Evolutionary conservation across 1,140 invertebrate genomes (phyloP), one percentile per base, ranked within the genome.

Genomic region (Caenorhabditis remanei): DNA sequence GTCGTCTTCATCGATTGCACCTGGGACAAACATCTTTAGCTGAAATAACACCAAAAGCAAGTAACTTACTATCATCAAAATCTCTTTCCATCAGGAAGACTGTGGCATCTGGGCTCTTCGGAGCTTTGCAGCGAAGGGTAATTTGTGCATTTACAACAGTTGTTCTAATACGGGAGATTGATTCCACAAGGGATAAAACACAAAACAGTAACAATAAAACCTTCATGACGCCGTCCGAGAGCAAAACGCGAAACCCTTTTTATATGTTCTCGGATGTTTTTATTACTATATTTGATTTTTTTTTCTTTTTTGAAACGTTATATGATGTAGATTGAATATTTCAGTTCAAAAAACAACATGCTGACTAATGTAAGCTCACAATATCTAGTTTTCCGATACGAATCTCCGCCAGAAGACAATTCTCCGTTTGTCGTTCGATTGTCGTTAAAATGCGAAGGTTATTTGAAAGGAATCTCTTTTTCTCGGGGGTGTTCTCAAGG

Each of bases 41-140:
- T 65, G 19, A 71, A 32, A 32, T 32, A 32, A 32, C 50, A 53
- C 0, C 2, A 53, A 9, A 14, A 8, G 3, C n/a, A 32, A 4
- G 0, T 9, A 43, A 50, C 71, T 79, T 11, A 79, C 71, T 3
- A 11, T 79, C 21, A 2, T 2, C 7, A n/a, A 50, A 79, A 53
- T 79, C 71, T 3, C 46, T 79, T 13, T 79, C 71, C 71, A 79
- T 79, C 43, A 79, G n/a, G 9, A 79, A 79, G 4, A 79, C 71
- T 32, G 0, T 79, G 3, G 46, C 71, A 9, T 9, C 4, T 24
- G 71, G 46, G 11, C 1, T 21, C 19, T 11, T 21, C 53, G 71
- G 71, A 79, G 13, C 9, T n/a, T 50, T 48, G n/a, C 71, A 79
- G 2, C 71, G 19, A 50, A 79, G 46, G 8, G 41, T 50, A 2